A percentile compares a stretch with the other conserved stretches of the same genome.
phyloP scores from a whole-genome alignment of 2,797 vertebrate species.

The Melanitta fusca region DNA sequence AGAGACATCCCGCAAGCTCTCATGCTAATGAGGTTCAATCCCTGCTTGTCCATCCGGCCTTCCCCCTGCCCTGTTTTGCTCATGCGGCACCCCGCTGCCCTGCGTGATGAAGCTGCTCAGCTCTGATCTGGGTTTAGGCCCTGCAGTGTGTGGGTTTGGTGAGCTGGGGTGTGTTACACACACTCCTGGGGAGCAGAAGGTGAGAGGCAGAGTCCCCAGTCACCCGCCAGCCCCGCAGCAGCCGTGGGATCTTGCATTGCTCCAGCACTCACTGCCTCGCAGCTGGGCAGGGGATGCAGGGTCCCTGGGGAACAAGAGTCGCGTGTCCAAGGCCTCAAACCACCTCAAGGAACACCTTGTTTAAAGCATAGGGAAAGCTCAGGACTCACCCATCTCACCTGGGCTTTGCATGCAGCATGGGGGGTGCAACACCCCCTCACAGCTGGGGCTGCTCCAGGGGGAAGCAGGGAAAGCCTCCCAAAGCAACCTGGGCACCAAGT shows the following conservation, averaged over 20 bases:
- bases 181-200: not conserved
- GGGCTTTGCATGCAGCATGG: not conserved
- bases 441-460: not conserved
- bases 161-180: not conserved
- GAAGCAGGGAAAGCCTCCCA: not conserved
- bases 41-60: not conserved
- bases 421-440: too few species aligned
- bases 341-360: not conserved
- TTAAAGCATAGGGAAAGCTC: not conserved
- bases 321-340: not conserved
- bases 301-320: not conserved
- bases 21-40: not conserved
- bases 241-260: rapidly evolving
- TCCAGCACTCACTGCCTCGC: rapidly evolving
- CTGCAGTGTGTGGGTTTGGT: not conserved
- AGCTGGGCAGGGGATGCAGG: not conserved
- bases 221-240: not conserved
- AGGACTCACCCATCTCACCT: not conserved
- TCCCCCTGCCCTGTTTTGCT: not conserved
- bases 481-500: not conserved
- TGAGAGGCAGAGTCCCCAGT: not conserved
- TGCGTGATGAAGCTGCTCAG: not conserved
- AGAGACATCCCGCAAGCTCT: too few species aligned
- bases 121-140: not conserved
- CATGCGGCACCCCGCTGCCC: not conserved